Evolutionary conservation across 2,888 invertebrate species (phyloP).

Genomic region (Eucera pruinosa): DNA sequence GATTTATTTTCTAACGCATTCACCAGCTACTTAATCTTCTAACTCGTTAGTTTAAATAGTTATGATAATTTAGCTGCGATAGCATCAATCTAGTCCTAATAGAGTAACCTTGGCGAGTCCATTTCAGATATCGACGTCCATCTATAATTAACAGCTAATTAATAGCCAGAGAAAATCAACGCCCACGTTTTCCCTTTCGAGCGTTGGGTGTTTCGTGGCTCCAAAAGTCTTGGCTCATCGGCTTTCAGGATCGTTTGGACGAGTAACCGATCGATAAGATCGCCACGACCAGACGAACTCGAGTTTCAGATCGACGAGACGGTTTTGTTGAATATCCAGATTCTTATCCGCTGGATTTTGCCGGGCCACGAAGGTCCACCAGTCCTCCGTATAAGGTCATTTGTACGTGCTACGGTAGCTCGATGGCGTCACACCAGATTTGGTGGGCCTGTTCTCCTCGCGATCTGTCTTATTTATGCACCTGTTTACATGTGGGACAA

Average conservation of each 20-base stretch:
- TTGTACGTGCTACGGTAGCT: slow-evolving; percentile 64
- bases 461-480: slow-evolving; percentile 45
- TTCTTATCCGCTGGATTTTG: slow-evolving; percentile 62
- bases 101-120: no score
- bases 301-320: slow-evolving; percentile 58
- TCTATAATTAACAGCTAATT: slow-evolving; percentile 76
- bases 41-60: no score
- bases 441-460: slow-evolving; percentile 23
- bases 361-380: slow-evolving; percentile 52
- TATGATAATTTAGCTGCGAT: no score
- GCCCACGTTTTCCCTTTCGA: slow-evolving; percentile 56
- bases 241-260: slow-evolving; percentile 37
- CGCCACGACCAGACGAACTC: slow-evolving; percentile 49
- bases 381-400: slow-evolving; percentile 74
- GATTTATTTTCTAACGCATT: no score
- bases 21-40: no score
- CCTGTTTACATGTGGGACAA: slow-evolving; percentile 50
- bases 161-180: slow-evolving; percentile 68
- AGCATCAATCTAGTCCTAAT: no score
- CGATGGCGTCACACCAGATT: slow-evolving; percentile 62
- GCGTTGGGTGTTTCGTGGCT: slow-evolving; percentile 1
- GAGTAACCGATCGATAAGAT: slow-evolving; percentile 60
- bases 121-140: no score
- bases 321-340: slow-evolving; percentile 62
- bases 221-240: slow-evolving; percentile 21